Percentiles rank a stretch among this genome's conserved stretches.
These are phyloP conservation scores for Geodia barretti DNA, from an alignment of 37 sponge, comb jelly and placozoan species.

Conservation along the genomic window DNA sequence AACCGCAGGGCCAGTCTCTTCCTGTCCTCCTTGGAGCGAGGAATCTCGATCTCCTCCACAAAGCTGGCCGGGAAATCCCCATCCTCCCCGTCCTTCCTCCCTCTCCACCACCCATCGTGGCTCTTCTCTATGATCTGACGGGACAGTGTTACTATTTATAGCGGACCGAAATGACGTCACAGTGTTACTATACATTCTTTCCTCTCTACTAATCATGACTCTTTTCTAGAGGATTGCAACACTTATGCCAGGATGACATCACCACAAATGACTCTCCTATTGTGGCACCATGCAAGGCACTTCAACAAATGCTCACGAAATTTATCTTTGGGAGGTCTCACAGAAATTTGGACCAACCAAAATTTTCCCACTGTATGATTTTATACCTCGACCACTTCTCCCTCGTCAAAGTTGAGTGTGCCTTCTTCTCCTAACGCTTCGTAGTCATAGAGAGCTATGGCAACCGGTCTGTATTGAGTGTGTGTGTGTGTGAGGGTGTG, in stretches of 20 bases:
- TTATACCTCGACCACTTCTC: constrained; percentile 78
- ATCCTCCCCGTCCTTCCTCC: constrained; percentile 29
- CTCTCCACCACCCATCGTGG: constrained; percentile 88
- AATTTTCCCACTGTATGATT: neutral
- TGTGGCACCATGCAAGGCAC: too few species aligned
- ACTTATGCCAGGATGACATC: too few species aligned
- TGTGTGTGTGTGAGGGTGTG: neutral
- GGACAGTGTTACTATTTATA: too few species aligned
- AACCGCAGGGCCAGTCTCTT: constrained; percentile 36
- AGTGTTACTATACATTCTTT: too few species aligned
- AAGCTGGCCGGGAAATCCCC: constrained; percentile 84
- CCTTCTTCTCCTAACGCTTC: constrained; percentile 46
- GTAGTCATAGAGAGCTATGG: constrained; percentile 76
- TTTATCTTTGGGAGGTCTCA: too few species aligned
- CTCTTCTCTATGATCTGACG: constrained; percentile 67
- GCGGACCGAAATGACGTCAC: too few species aligned
- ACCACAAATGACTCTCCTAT: too few species aligned
- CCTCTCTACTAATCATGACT: too few species aligned
- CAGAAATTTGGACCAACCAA: too few species aligned
- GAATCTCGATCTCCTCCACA: constrained; percentile 61
- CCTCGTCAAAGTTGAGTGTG: constrained; percentile 70
- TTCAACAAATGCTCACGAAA: too few species aligned
- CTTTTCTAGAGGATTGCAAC: too few species aligned
- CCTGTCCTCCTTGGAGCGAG: constrained; percentile 45
- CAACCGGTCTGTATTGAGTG: constrained; percentile 43